Percentiles rank a stretch among this genome's conserved stretches.
Evolutionary conservation across 2,797 vertebrate species (phyloP).

Genomic region (Hirundo rustica): DNA sequence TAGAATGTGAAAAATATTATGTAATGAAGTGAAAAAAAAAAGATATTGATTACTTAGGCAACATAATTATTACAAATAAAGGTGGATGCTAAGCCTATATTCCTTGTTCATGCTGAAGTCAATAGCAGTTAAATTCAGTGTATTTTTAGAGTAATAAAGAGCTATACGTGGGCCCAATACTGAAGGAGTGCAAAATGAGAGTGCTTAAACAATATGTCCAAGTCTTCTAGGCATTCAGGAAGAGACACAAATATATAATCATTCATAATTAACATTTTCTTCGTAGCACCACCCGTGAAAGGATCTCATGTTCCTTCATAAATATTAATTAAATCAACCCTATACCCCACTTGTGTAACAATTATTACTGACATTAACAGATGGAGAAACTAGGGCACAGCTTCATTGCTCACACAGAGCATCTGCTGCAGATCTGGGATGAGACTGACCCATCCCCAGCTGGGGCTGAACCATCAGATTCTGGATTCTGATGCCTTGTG

Average conservation of each 20-base stretch:
- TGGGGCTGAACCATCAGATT: background rate
- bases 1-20: background rate
- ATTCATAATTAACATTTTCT: conserved; percentile 21
- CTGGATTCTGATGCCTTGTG: background rate
- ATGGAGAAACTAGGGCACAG: conserved; percentile 43
- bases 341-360: background rate
- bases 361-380: conserved; percentile 19
- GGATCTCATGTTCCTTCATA: conserved; percentile 9
- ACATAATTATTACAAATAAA: background rate
- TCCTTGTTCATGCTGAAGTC: background rate
- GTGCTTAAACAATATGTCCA: background rate
- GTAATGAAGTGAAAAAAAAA: background rate
- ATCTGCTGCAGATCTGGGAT: conserved; percentile 1
- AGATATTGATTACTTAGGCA: background rate
- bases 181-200: background rate
- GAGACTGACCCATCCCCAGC: background rate
- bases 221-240: background rate
- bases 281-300: background rate
- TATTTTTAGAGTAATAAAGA: background rate
- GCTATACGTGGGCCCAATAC: background rate
- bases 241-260: background rate
- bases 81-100: background rate
- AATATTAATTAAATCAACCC: conserved; percentile 38
- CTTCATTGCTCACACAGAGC: conserved; percentile 29
- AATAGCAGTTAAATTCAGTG: background rate